These are phyloP conservation scores for Andrena haemorrhoa DNA, from an alignment of 2,888 invertebrate species.

Conservation along the genomic window DNA sequence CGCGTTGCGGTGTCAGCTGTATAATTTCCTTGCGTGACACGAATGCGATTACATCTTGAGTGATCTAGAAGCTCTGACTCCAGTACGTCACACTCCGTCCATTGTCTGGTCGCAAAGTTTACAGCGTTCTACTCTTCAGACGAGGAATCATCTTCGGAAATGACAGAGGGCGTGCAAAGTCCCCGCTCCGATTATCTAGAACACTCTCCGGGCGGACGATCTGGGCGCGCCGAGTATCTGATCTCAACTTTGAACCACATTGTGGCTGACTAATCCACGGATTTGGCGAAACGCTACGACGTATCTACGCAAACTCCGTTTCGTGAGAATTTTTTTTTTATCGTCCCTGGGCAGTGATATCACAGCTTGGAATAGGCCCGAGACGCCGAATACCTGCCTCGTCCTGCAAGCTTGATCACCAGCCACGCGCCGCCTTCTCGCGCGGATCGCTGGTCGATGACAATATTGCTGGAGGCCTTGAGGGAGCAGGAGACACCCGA, in stretches of 20 bases:
- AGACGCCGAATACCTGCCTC: constrained; percentile 48
- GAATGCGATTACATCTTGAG: no score
- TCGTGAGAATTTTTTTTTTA: constrained; percentile 41
- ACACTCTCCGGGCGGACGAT: constrained; percentile 22
- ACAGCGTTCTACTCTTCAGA: no score
- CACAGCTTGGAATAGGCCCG: constrained; percentile 34
- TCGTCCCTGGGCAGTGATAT: constrained; percentile 34
- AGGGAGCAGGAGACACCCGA: constrained; percentile 15
- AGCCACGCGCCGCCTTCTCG: not conserved
- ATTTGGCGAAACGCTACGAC: constrained; percentile 1
- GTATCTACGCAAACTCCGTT: not conserved
- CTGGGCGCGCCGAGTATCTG: constrained; percentile 17
- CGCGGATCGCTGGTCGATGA: constrained; percentile 45
- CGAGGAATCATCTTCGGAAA: not conserved
- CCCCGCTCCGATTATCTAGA: constrained; percentile 32
- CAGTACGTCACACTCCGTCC: no score
- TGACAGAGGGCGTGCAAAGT: constrained; percentile 18
- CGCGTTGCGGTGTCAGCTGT: no score
- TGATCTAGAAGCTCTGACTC: no score
- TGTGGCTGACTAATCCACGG: constrained; percentile 40
- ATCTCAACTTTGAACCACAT: constrained; percentile 17
- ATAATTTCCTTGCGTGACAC: no score
- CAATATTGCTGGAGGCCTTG: constrained; percentile 58
- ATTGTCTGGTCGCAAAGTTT: no score
- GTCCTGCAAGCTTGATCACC: constrained; percentile 21